Base-by-base conservation (phyloP, 2,888 invertebrate genomes). In the Dryobota labecula region DNA sequence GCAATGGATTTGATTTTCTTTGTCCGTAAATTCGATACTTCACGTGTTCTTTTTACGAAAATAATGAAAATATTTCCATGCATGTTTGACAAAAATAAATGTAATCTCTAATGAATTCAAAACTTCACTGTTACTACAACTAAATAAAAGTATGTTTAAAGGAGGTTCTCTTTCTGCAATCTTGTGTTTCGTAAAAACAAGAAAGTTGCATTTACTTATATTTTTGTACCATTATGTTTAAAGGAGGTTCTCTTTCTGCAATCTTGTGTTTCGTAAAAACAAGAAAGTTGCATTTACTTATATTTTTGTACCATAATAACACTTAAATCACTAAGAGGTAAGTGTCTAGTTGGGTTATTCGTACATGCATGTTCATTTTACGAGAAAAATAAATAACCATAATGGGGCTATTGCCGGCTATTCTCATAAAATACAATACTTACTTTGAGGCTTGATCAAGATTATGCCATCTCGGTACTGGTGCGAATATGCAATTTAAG, bases 401-500 rank as follows among this genome's bases (percentile, higher is more conserved):
- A 65, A 82, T 64, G 36, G 60, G 47, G 30, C 30, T n/a, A 70
- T 61, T 64, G 63, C 33, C 38, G 33, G 24, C 56, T 61, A 69
- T 69, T 64, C 61, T 61, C 82, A 77, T 82, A 70, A 78, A 82
- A 70, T 78, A 63, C 70, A 69, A 64, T 60, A 49, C 49, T 45
- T 61, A 76, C 47, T 65, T 65, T 47, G 61, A 60, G 27, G 13
- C 7, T 24, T 30, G 64, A 69, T 82, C 78, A 62, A 82, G 78
- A 78, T 78, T 57, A 20, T 78, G 38, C 58, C 77, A 76, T 60
- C 76, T 81, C 43, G 24, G 36, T 53, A 38, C 24, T 53, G 51
- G 77, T 76, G 57, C 76, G 24, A 76, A 53, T 76, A 76, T 76
- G 36, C 64, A 76, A 80, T 67, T 62, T 43, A 76, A 80, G 41